Base-by-base conservation (phyloP, 2,113 vertebrate species). In the Entelurus aequoreus region DNA sequence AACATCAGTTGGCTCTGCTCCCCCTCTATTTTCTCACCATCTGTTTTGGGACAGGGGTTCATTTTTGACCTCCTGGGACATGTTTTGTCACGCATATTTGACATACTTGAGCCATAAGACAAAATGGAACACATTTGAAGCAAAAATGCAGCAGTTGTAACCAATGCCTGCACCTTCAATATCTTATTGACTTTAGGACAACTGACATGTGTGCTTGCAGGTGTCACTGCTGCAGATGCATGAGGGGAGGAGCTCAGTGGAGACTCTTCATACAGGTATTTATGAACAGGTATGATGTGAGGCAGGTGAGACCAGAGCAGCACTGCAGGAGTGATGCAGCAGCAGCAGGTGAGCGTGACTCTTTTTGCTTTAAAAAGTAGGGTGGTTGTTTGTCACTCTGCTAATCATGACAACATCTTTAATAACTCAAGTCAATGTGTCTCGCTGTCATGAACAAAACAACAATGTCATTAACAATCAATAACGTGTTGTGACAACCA, bases 11-110 rank as follows among this genome's bases (percentile, higher is more conserved):
- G 62, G 66, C 71, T 37, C 13, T 6, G 49, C 76, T 57, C 16
- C 64, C 71, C 69, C 75, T 75, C 71, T 77, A 48, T 69, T 68
- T 71, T 75, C 60, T 62, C 64, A 60, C 48, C 65, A 88, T 82
- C 81, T 90, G 88, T 86, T 87, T 78, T 71, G 62, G 52, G 57
- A 66, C 57, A 74, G 62, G 75, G 73, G 73, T 81, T 71, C 68
- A 68, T 85, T 85, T 86, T 76, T 81, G 66, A 70, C 63, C 74
- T 60, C 64, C 48, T 61, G 71, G 67, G 54, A 28, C 71, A 69
- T 78, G 64, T 84, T 79, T 75, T 72, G 48, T 82, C 76, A 87
- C n/a, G 40, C 8, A 15, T 36, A 21, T 47, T 65, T 61, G 54
- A 15, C 40, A 62, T n/a, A 62, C 62, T 19, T 67, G 36, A 19